A percentile compares a stretch with the other conserved stretches of the same genome.
Evolutionary conservation across 35 echinoderm and acorn worm genomes (phyloP).

Genomic region (Ophiothrix spiculata): DNA sequence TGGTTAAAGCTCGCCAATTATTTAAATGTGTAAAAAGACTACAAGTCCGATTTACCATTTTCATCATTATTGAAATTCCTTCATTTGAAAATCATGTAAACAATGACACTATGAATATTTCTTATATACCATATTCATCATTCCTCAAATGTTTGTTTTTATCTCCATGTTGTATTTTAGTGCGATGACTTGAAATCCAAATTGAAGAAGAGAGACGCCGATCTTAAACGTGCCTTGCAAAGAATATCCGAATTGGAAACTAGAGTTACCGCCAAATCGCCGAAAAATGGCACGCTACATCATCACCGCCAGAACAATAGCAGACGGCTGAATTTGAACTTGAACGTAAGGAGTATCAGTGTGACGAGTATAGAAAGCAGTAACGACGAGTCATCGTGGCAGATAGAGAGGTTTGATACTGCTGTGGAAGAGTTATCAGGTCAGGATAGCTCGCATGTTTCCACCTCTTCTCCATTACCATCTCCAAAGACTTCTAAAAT

Average conservation of each 20-base stretch:
- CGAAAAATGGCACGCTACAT: neutral
- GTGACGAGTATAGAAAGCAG: neutral
- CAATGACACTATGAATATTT: no score
- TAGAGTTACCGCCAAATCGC: constrained; percentile 38
- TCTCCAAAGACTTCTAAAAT: no score
- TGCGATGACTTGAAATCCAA: constrained; percentile 66
- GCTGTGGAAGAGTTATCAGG: no score
- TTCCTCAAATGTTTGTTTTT: neutral
- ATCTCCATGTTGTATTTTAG: constrained; percentile 23
- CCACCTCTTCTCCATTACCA: no score
- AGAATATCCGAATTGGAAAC: constrained; percentile 70
- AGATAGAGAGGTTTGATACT: neutral
- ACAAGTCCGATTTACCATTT: neutral
- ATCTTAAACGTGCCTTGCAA: constrained; percentile 58
- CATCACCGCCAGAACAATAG: neutral
- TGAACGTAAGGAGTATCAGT: neutral
- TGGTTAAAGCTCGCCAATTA: neutral
- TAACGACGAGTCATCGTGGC: neutral
- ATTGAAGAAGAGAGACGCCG: constrained; percentile 49
- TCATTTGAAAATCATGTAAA: no score
- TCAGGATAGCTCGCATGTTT: no score
- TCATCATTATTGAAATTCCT: neutral
- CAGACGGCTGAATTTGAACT: neutral
- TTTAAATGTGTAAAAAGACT: neutral
- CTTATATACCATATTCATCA: neutral